Evolutionary conservation across 2,888 invertebrate species (phyloP).

Genomic region (Phrixothrix hirtus): DNA sequence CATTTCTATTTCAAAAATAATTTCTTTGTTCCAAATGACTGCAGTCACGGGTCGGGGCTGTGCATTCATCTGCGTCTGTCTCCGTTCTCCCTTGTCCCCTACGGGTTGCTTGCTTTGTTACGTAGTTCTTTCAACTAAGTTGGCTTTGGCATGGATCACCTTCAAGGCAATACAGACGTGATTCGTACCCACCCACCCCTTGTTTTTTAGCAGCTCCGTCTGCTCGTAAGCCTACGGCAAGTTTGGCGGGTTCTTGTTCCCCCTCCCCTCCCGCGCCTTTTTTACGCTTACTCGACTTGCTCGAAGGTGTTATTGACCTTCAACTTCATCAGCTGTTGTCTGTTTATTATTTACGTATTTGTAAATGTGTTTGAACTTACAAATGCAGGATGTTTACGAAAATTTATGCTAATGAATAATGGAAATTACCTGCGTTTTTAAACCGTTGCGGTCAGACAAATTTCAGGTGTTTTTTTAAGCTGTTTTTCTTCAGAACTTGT

Average conservation of each 20-base stretch:
- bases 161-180: constrained; percentile 21
- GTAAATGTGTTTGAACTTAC: constrained; percentile 7
- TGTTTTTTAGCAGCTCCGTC: constrained; percentile 14
- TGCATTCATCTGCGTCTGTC: constrained; percentile 19
- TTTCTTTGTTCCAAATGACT: constrained; percentile 18
- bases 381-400: no score
- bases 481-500: no score
- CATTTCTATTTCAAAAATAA: constrained; percentile 21
- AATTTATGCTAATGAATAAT: background rate
- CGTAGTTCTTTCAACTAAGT: constrained; percentile 5
- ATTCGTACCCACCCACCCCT: constrained; percentile 12
- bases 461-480: no score
- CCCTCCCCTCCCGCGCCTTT: no score
- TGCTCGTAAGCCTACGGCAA: constrained; percentile 3
- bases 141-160: constrained; percentile 15
- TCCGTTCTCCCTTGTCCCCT: constrained; percentile 7
- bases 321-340: constrained; percentile 41
- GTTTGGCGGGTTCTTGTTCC: background rate
- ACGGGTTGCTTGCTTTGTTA: constrained; percentile 14
- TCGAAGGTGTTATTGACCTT: constrained; percentile 40
- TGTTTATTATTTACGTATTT: constrained; percentile 32
- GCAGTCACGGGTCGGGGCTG: constrained; percentile 9
- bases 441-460: no score
- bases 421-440: no score
- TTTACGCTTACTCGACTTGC: constrained; percentile 16